A percentile compares a stretch with the other conserved stretches of the same genome.
phyloP scores from a whole-genome alignment of 2,888 invertebrate genomes.

The Philonicus albiceps region DNA sequence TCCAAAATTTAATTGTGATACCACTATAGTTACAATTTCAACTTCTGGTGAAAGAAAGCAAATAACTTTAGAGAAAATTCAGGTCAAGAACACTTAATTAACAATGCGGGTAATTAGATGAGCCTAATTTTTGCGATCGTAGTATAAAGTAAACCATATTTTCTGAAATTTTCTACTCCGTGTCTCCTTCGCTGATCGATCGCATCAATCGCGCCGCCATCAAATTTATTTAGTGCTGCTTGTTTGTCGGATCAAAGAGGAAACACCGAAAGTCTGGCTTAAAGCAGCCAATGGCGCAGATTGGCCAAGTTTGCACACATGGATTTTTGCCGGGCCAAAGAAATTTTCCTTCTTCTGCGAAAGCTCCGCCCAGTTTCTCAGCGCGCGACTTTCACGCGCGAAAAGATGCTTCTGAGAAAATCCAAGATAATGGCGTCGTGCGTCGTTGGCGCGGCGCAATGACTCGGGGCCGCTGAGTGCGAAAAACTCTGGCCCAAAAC shows the following conservation, averaged over 20 bases:
- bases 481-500: slow-evolving; percentile 14
- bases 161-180: neutral
- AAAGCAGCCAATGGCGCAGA: neutral
- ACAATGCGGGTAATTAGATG: neutral
- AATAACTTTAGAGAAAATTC: neutral
- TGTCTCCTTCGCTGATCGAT: neutral
- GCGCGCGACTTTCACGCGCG: neutral
- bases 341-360: neutral
- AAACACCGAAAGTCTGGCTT: neutral
- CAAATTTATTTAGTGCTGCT: neutral
- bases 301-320: neutral
- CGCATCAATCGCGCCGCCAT: neutral
- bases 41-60: neutral
- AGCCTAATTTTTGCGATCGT: neutral
- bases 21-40: no score
- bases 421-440: slow-evolving; percentile 7
- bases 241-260: neutral
- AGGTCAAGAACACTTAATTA: neutral
- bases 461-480: neutral
- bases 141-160: neutral
- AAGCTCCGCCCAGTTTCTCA: slow-evolving; percentile 8
- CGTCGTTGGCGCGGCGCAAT: neutral
- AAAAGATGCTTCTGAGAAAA: slow-evolving; percentile 9
- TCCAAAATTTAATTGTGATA: no score
- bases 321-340: neutral